phyloP scores from a whole-genome alignment of 2,888 invertebrate genomes.

The Tolmerus cingulatus region DNA sequence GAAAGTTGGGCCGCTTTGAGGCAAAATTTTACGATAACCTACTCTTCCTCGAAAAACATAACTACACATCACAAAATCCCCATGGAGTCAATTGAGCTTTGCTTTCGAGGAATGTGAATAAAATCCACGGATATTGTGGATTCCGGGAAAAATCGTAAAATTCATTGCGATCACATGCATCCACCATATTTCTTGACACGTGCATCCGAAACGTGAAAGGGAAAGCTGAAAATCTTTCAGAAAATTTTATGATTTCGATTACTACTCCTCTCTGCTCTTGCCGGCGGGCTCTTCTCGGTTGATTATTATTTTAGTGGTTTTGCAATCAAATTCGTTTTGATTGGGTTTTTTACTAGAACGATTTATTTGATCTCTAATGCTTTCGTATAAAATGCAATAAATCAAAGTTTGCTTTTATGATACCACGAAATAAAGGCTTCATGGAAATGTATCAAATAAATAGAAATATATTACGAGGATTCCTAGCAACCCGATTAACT shows the following conservation, averaged over 20 bases:
- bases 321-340: not conserved
- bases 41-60: not conserved
- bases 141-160: not conserved
- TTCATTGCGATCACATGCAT: not conserved
- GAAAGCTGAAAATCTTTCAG: not conserved
- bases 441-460: not conserved
- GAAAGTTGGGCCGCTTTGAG: not conserved
- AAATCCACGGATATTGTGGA: not conserved
- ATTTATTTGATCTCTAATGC: not conserved
- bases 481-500: not conserved
- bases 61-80: not conserved
- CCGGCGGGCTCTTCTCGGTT: not conserved
- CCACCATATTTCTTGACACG: not conserved
- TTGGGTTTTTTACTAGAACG: not conserved
- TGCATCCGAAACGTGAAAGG: not conserved
- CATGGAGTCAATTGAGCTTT: not conserved
- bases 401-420: not conserved
- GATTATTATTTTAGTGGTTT: not conserved
- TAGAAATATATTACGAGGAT: not conserved
- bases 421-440: not conserved
- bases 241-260: not conserved
- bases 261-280: not conserved
- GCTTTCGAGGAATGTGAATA: not conserved
- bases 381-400: not conserved
- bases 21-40: not conserved